phyloP scores from a whole-genome alignment of 1,140 invertebrate genomes.

The Psilanteris sp. region DNA sequence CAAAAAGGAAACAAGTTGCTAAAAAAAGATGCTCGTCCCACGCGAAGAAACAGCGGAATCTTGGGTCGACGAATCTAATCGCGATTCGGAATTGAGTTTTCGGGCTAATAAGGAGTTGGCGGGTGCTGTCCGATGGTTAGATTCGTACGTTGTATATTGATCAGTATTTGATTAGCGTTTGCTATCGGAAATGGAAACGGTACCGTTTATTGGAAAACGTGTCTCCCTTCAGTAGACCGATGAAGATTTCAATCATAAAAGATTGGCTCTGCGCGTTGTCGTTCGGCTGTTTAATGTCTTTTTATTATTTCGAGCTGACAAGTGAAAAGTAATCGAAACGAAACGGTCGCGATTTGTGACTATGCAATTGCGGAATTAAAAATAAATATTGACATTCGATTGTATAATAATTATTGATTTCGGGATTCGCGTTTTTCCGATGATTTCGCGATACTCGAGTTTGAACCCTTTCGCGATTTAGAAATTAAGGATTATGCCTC shows the following conservation, averaged over 20 bases:
- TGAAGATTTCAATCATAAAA: constrained; percentile 18
- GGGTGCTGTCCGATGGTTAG: neutral
- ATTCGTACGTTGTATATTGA: constrained; percentile 9
- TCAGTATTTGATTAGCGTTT: neutral
- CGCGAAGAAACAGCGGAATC: neutral
- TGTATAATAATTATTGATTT: too few species aligned
- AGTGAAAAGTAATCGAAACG: neutral
- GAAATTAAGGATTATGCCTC: too few species aligned
- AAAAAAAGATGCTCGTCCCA: too few species aligned
- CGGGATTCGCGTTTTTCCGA: too few species aligned
- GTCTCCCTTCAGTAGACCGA: neutral
- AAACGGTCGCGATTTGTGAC: neutral
- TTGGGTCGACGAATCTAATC: neutral
- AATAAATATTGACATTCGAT: too few species aligned
- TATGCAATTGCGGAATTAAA: too few species aligned
- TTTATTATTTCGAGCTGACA: neutral
- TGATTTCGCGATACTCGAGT: too few species aligned
- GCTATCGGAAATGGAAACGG: constrained; percentile 18
- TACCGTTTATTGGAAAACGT: constrained; percentile 21
- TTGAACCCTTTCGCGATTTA: too few species aligned
- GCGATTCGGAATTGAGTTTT: neutral
- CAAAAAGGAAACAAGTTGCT: too few species aligned
- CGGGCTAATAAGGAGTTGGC: neutral
- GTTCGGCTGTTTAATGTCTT: neutral
- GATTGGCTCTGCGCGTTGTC: neutral